Evolutionary conservation across 2,113 vertebrate genomes (phyloP).

Genomic region (Eurystomus gularis): DNA sequence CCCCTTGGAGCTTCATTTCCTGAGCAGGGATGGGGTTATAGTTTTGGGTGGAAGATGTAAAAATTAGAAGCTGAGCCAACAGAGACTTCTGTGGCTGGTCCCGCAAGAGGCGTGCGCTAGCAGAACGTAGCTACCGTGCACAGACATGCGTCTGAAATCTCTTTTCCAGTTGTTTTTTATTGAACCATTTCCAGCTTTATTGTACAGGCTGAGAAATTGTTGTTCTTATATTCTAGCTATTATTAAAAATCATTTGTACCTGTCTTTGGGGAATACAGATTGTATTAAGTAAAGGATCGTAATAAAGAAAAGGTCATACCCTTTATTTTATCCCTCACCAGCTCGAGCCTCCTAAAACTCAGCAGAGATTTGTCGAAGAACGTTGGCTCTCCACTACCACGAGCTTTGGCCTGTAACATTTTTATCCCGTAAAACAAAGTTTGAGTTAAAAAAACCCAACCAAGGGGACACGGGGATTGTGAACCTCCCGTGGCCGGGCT

Average conservation of each 20-base stretch:
- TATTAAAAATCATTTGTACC: not conserved
- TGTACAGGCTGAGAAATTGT: not conserved
- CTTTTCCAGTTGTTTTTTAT: not conserved
- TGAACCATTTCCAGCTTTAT: not conserved
- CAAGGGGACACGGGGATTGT: not conserved
- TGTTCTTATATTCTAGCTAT: not conserved
- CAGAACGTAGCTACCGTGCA: accelerated
- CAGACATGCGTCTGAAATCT: not conserved
- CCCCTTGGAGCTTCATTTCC: conserved; percentile 48
- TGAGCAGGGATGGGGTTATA: not conserved
- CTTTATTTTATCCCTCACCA: not conserved
- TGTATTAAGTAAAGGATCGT: not conserved
- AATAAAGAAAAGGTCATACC: not conserved
- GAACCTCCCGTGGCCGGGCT: accelerated
- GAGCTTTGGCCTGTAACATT: not conserved
- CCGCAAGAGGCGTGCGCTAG: not conserved
- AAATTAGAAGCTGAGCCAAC: not conserved
- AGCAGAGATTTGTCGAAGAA: not conserved
- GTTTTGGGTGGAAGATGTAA: not conserved
- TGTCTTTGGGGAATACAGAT: not conserved
- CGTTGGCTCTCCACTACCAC: accelerated
- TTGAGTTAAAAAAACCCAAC: not conserved
- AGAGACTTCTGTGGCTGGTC: not conserved
- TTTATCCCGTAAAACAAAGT: not conserved
- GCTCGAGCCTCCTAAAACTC: not conserved